These are phyloP conservation scores for Abrostola tripartita DNA, from an alignment of 2,888 invertebrate genomes.

Conservation along the genomic window DNA sequence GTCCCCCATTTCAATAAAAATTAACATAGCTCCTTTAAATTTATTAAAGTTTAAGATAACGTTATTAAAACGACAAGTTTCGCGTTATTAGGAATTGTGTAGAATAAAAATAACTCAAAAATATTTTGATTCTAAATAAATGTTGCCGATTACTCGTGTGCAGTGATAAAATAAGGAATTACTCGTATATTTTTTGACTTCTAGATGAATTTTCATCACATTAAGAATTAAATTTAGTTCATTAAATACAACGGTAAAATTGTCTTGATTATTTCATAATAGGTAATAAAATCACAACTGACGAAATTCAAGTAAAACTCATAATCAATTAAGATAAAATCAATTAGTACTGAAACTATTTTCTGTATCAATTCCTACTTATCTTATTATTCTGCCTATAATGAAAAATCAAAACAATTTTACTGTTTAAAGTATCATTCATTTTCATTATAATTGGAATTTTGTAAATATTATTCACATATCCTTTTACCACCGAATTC, in stretches of 20 bases:
- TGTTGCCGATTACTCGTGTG: conserved; percentile 36
- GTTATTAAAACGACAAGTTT: conserved; percentile 40
- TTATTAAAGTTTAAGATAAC: conserved; percentile 12
- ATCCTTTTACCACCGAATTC: conserved; percentile 81
- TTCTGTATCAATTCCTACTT: no score
- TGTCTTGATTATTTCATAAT: no score
- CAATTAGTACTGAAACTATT: no score
- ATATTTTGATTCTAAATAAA: conserved; percentile 39
- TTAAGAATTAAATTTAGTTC: conserved; percentile 7
- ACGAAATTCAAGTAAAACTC: no score
- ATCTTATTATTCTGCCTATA: background rate
- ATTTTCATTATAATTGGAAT: conserved; percentile 12
- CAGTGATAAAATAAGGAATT: conserved; percentile 54
- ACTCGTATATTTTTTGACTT: conserved; percentile 54
- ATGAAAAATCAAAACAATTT: conserved; percentile 1
- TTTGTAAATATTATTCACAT: conserved; percentile 65
- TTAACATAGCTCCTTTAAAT: conserved; percentile 26
- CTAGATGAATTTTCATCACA: conserved; percentile 49
- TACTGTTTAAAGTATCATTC: conserved; percentile 11
- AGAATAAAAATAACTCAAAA: conserved; percentile 30
- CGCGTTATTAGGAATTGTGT: conserved; percentile 52
- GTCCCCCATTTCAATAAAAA: conserved; percentile 21
- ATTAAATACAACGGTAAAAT: no score
- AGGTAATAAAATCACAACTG: no score
- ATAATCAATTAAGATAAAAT: no score